Percentiles rank a stretch among this genome's conserved stretches.
Evolutionary conservation across 1,140 invertebrate genomes (phyloP).

Genomic region (Kradibia gibbosae): DNA sequence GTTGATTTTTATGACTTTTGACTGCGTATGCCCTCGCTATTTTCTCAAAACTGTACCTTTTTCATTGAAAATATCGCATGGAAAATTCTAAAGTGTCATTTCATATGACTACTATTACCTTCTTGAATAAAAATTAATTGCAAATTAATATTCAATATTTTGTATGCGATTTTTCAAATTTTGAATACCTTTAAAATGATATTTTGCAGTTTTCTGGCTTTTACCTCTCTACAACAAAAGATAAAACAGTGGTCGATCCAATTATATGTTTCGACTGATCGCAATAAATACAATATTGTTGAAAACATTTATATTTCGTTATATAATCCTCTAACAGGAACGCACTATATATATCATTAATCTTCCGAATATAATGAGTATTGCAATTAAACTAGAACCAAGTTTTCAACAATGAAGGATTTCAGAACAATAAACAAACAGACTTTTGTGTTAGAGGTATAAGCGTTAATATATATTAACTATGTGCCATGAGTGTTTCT

Average conservation of each 20-base stretch:
- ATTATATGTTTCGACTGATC: neutral
- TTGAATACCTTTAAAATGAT: neutral
- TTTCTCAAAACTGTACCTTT: too few species aligned
- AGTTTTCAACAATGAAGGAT: neutral
- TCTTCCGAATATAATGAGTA: neutral
- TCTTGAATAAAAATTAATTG: neutral
- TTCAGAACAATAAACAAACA: neutral
- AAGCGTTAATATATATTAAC: slow-evolving; percentile 16
- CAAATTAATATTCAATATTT: too few species aligned
- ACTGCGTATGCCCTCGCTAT: too few species aligned
- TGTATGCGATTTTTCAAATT: neutral
- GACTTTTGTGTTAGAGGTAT: neutral
- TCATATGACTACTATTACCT: too few species aligned
- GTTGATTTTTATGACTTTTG: too few species aligned
- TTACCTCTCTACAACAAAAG: neutral
- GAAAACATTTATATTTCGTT: neutral
- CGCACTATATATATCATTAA: too few species aligned
- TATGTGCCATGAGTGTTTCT: neutral
- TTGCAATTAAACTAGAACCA: neutral
- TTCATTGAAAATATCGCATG: too few species aligned
- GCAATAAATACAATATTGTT: neutral
- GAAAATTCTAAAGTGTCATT: too few species aligned
- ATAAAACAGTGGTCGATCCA: neutral
- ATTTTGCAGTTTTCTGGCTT: neutral
- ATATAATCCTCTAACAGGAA: neutral